Evolutionary conservation across 2,888 invertebrate genomes (phyloP).

Genomic region (Teleiodes luculella): DNA sequence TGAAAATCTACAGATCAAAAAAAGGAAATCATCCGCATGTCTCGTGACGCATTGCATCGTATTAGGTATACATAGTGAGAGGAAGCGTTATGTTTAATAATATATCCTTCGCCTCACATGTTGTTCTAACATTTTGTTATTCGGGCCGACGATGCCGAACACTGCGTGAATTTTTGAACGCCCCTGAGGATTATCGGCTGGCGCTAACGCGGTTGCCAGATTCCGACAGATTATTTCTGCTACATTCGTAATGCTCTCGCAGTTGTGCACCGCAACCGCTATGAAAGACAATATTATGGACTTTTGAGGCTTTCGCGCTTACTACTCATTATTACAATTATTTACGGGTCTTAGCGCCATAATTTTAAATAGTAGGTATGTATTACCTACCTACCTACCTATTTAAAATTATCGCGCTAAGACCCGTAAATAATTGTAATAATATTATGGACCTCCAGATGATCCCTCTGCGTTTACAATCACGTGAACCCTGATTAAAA

Average conservation of each 20-base stretch:
- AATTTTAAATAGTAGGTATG: too few species aligned
- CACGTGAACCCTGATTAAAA: too few species aligned
- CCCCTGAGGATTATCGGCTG: conserved; percentile 20
- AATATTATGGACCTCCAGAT: too few species aligned
- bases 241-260: not conserved
- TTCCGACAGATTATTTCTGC: conserved; percentile 14
- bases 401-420: too few species aligned
- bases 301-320: too few species aligned
- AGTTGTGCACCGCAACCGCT: not conserved
- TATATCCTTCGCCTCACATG: not conserved
- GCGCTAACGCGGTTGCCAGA: not conserved
- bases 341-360: too few species aligned
- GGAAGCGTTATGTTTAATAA: conserved; percentile 7
- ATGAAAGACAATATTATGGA: too few species aligned
- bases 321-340: too few species aligned
- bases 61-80: not conserved
- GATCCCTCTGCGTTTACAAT: too few species aligned
- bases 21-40: not conserved
- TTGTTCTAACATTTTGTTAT: conserved; percentile 15
- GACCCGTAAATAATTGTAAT: too few species aligned
- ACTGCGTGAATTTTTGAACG: conserved; percentile 23
- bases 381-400: too few species aligned
- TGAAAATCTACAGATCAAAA: not conserved
- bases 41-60: not conserved
- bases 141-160: conserved; percentile 16